phyloP scores from a whole-genome alignment of 2,113 vertebrate genomes.

The Procavia capensis region DNA sequence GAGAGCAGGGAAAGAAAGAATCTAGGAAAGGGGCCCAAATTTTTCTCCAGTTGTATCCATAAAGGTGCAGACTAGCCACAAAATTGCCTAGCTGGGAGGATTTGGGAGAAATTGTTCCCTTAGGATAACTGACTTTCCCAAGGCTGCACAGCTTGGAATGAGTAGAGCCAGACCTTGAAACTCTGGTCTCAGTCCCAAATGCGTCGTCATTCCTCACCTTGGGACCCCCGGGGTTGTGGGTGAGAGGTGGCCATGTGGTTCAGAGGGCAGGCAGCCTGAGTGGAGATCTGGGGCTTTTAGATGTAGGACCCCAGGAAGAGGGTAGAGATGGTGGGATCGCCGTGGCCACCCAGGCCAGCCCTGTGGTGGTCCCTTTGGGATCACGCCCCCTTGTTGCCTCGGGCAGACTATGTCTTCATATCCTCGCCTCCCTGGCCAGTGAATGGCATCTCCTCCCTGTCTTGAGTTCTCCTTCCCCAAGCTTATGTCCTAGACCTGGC shows the following conservation, averaged over 20 bases:
- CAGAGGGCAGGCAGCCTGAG: not conserved
- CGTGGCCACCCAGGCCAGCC: not conserved
- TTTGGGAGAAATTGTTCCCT: not conserved
- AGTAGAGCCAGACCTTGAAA: not conserved
- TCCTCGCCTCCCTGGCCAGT: not conserved
- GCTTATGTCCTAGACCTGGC: not conserved
- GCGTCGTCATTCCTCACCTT: not conserved
- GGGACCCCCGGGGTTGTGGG: not conserved
- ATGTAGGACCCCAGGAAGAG: not conserved
- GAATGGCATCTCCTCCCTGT: not conserved
- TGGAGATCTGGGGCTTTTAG: not conserved
- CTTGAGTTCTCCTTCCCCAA: not conserved
- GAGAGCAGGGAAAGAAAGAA: not conserved
- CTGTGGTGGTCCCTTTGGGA: not conserved
- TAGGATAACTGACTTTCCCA: not conserved
- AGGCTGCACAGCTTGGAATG: not conserved
- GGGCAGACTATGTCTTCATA: not conserved
- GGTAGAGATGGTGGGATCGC: not conserved
- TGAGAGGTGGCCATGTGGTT: not conserved
- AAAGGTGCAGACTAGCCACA: not conserved
- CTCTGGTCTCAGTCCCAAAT: not conserved
- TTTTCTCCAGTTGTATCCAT: not conserved
- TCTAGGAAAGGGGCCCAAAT: not conserved
- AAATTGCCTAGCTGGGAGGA: not conserved
- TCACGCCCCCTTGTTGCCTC: not conserved